Conservation (phyloP, 1,140 invertebrate species). For the Hyposmocoma kahamanoa region DNA sequence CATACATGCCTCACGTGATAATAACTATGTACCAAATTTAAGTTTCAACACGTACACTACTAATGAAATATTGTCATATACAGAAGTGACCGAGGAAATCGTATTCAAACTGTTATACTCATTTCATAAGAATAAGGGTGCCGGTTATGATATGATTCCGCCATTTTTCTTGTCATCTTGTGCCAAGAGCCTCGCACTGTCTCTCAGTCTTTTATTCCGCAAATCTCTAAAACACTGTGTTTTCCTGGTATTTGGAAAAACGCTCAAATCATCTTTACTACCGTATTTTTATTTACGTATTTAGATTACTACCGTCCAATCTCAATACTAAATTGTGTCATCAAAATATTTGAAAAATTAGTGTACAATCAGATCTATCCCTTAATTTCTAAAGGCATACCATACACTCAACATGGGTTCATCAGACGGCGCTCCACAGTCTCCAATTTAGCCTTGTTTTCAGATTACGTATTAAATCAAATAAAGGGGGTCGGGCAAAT, state of each 20-base stretch:
- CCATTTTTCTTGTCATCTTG: background rate
- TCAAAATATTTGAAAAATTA: background rate
- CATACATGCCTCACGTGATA: background rate
- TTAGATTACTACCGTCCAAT: background rate
- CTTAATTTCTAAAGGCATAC: background rate
- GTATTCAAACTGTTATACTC: background rate
- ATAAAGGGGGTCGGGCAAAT: background rate
- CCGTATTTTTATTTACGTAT: background rate
- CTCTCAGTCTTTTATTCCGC: background rate
- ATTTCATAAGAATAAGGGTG: background rate
- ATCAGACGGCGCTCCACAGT: background rate
- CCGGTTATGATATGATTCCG: background rate
- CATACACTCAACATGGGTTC: slow-evolving; percentile 4
- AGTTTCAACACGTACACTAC: background rate
- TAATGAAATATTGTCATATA: background rate
- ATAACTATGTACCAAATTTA: background rate
- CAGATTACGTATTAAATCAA: background rate
- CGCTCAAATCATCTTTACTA: background rate
- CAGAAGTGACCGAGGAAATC: background rate
- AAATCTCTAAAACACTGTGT: background rate
- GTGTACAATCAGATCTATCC: background rate
- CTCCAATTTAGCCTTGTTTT: background rate
- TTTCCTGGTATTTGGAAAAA: background rate
- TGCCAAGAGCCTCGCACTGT: background rate
- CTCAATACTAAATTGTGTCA: background rate